These are phyloP conservation scores for Xylocampa areola DNA, from an alignment of 2,888 invertebrate species.

Conservation along the genomic window DNA sequence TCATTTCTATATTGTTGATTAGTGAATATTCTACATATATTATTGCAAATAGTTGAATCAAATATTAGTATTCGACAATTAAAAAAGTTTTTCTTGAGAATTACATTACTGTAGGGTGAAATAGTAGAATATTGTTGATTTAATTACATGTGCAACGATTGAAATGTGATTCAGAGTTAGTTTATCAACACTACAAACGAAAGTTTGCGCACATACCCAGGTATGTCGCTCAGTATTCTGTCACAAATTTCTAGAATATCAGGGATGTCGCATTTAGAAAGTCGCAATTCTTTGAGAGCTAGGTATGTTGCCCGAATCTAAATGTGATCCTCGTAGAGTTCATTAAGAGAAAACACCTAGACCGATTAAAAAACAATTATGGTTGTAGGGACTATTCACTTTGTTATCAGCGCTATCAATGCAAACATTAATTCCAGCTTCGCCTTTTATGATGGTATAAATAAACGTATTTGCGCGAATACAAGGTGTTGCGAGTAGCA, in stretches of 20 bases:
- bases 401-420: slow-evolving; percentile 49
- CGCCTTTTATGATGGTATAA: slow-evolving; percentile 37
- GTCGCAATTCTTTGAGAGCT: slow-evolving; percentile 21
- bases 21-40: slow-evolving; percentile 35
- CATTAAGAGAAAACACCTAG: slow-evolving; percentile 11
- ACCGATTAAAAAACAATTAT: slow-evolving; percentile 23
- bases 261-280: slow-evolving; percentile 60
- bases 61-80: slow-evolving; percentile 15
- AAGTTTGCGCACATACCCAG: slow-evolving; percentile 40
- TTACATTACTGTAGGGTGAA: slow-evolving; percentile 11
- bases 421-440: slow-evolving; percentile 48
- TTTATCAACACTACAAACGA: slow-evolving; percentile 57
- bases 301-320: not conserved
- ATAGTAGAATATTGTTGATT: slow-evolving; percentile 51
- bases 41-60: slow-evolving; percentile 18
- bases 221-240: slow-evolving; percentile 30
- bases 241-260: slow-evolving; percentile 47
- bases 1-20: slow-evolving; percentile 26
- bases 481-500: slow-evolving; percentile 29
- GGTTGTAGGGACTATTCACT: slow-evolving; percentile 11
- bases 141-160: slow-evolving; percentile 42
- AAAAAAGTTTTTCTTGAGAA: slow-evolving; percentile 32
- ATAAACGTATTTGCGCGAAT: slow-evolving; percentile 33
- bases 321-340: not conserved
- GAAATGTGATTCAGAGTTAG: slow-evolving; percentile 46